phyloP scores from a whole-genome alignment of 2,797 vertebrate species.

The Danio jaintianensis region DNA sequence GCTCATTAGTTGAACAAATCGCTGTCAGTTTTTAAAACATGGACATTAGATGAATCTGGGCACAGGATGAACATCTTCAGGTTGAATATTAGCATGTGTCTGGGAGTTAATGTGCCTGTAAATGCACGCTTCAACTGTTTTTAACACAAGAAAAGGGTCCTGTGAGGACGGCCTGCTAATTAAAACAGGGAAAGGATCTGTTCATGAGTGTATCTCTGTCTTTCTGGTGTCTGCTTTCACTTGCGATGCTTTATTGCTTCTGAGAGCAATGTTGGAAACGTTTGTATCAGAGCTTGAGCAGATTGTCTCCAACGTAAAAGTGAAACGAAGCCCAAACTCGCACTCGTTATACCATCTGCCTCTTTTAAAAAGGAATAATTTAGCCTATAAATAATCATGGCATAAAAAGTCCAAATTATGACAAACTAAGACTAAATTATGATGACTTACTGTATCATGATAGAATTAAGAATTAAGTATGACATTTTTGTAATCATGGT shows the following conservation, averaged over 20 bases:
- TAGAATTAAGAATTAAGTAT: too few relatives aligned
- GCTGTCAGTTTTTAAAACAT: neutral
- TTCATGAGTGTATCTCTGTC: neutral
- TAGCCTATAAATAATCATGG: neutral
- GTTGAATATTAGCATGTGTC: neutral
- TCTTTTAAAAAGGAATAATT: slow-evolving; percentile 2
- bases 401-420: neutral
- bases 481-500: too few relatives aligned
- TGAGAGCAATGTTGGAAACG: slow-evolving; percentile 35
- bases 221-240: neutral
- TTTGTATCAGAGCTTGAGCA: slow-evolving; percentile 44
- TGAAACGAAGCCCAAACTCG: slow-evolving; percentile 1
- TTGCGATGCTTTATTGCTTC: slow-evolving; percentile 50
- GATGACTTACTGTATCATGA: too few relatives aligned
- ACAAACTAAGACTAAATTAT: neutral
- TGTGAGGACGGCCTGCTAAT: neutral
- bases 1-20: neutral
- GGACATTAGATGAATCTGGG: neutral
- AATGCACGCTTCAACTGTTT: neutral
- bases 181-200: slow-evolving; percentile 13
- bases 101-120: neutral
- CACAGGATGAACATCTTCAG: neutral
- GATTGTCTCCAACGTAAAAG: slow-evolving; percentile 32
- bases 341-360: slow-evolving; percentile 12
- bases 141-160: neutral